Evolutionary conservation across 2,113 vertebrate genomes (phyloP).

Genomic region (Tapirus terrestris): DNA sequence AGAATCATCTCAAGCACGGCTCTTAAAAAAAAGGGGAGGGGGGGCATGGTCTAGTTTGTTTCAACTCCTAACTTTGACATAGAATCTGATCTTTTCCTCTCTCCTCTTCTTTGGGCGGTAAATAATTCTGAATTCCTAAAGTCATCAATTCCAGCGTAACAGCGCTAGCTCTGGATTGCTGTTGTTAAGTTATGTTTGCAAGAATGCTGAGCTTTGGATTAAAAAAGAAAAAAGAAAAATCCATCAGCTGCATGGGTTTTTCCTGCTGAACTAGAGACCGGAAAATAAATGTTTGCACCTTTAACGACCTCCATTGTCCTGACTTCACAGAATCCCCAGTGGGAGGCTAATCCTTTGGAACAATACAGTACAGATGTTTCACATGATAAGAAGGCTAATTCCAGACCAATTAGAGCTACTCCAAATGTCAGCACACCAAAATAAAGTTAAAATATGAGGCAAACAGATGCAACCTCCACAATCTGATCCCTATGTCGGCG

Average conservation of each 20-base stretch:
- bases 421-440: conserved; percentile 83
- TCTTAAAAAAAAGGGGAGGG: background rate
- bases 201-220: conserved; percentile 50
- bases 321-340: conserved; percentile 81
- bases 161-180: background rate
- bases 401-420: conserved; percentile 80
- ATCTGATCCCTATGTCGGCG: conserved; percentile 44
- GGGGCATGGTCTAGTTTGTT: background rate
- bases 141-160: conserved; percentile 44
- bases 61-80: background rate
- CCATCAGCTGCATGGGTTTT: conserved; percentile 57
- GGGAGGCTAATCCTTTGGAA: conserved; percentile 83
- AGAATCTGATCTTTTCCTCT: background rate
- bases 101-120: background rate
- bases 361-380: conserved; percentile 85
- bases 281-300: conserved; percentile 87
- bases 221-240: conserved; percentile 23
- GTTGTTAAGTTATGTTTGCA: conserved; percentile 51
- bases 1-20: background rate
- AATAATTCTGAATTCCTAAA: conserved; percentile 56
- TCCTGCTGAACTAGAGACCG: conserved; percentile 72
- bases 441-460: conserved; percentile 82
- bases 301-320: conserved; percentile 84
- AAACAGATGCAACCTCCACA: conserved; percentile 77
- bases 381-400: conserved; percentile 83